Percentiles rank a stretch among this genome's conserved stretches.
These are phyloP conservation scores for Brachypodius melanocephalos DNA, from an alignment of 2,113 vertebrate genomes.

Conservation along the genomic window DNA sequence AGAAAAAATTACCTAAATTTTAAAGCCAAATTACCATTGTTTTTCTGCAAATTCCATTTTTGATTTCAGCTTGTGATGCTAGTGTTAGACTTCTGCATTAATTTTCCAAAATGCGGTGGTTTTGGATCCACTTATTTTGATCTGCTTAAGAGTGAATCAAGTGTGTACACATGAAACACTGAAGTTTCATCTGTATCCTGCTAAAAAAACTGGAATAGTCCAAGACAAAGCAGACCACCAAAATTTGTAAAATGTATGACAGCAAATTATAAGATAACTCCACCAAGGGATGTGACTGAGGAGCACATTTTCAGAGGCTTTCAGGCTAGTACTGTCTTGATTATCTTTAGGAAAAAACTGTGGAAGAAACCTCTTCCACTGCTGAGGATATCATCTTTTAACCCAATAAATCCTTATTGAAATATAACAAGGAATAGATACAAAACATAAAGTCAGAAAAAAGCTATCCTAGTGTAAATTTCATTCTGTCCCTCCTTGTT, in stretches of 20 bases:
- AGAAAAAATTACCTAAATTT: neutral
- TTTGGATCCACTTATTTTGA: neutral
- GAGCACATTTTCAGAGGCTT: neutral
- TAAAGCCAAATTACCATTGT: neutral
- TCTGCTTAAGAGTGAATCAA: neutral
- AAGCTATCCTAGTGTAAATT: neutral
- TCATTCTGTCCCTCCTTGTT: neutral
- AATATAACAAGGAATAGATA: neutral
- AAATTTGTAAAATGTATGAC: neutral
- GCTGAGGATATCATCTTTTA: neutral
- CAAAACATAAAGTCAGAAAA: neutral
- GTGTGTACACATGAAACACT: neutral
- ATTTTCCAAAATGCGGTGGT: neutral
- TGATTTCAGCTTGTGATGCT: neutral
- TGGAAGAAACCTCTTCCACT: neutral
- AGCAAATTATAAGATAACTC: neutral
- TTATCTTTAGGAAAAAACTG: neutral
- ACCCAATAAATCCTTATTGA: neutral
- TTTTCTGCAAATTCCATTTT: neutral
- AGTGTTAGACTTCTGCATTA: neutral
- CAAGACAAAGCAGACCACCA: neutral
- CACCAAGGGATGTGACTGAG: neutral
- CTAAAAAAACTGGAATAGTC: neutral
- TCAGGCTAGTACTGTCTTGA: neutral
- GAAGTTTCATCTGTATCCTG: neutral